Evolutionary conservation across 2,113 vertebrate genomes (phyloP), one percentile per base, ranked within the genome.

Genomic region (Malurus cyaneus): DNA sequence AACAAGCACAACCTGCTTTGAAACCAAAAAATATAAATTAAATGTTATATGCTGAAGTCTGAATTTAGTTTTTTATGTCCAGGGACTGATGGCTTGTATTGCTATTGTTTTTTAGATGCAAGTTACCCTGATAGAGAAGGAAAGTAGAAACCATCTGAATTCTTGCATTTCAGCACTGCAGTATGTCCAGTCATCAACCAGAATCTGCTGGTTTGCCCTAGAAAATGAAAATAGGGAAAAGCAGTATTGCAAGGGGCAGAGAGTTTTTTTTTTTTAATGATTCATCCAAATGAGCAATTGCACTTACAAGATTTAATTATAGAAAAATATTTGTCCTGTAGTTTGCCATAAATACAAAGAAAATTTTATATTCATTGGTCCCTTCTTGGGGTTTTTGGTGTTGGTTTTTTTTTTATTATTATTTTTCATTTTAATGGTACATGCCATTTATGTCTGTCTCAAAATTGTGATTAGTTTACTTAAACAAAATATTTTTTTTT

Each of bases 211-310:
- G 36, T 14, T 69, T 20, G 57, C 12, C 19, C 25, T 50, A 20
- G 44, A 41, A 89, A 79, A 89, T 12, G 72, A 20, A 23, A 49
- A 26, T 9, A 61, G 3, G 23, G 29, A 67, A 95, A 72, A 87
- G 1, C 1, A 57, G 1, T 6, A 56, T 26, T 56, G 3, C 36
- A 88, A 24, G 44, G 6, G 18, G 3, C 16, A 69, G 20, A 12
- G 16, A 46, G 23, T 17, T 32, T 62, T 61, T n/a, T n/a, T n/a
- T 67, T 67, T 4, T 0, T 12, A 69, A 19, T 36, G 0, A 31
- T 61, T 81, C 21, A 52, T 6, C 18, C 23, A 78, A 65, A 69
- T 20, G 8, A 71, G 49, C 9, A 74, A 26, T 9, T 32, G 67
- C 12, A 28, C 7, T 32, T 19, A 4, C 1, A 59, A 73, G 20